Conservation (phyloP, 1,140 invertebrate species). For the Calliopsis andreniformis region DNA sequence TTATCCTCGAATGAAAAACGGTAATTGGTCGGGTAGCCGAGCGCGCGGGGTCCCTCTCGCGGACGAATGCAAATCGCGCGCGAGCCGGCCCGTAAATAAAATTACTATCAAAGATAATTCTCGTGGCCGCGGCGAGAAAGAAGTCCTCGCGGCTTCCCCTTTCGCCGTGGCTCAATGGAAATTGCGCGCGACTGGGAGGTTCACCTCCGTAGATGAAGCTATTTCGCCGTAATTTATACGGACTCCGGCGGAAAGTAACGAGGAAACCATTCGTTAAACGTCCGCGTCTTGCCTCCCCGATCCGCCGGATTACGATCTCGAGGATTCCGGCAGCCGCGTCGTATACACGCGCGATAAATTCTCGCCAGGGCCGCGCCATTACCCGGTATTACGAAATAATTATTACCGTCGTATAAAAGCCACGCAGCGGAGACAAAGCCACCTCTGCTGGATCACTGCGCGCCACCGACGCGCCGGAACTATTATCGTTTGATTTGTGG, state of each 20-base stretch:
- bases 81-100: conserved; percentile 28
- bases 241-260: conserved; percentile 55
- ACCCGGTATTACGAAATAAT: conserved; percentile 62
- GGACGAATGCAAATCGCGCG: conserved; percentile 16
- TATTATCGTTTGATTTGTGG: conserved; percentile 55
- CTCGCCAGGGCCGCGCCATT: conserved; percentile 38
- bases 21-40: conserved; percentile 12
- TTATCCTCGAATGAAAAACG: conserved; percentile 29
- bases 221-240: conserved; percentile 56
- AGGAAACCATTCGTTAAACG: conserved; percentile 55
- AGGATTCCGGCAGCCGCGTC: conserved; percentile 55
- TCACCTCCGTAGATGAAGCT: conserved; percentile 54
- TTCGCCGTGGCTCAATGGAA: conserved; percentile 15
- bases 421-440: conserved; percentile 51
- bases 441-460: conserved; percentile 11
- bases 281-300: conserved; percentile 34
- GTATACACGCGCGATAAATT: conserved; percentile 54
- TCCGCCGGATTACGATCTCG: conserved; percentile 56
- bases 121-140: conserved; percentile 5
- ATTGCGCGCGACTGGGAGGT: conserved; percentile 21
- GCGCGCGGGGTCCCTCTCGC: background rate
- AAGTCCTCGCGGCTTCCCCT: conserved; percentile 13
- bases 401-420: conserved; percentile 55
- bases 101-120: conserved; percentile 43
- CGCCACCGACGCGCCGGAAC: background rate